phyloP scores from a whole-genome alignment of 2,888 invertebrate species.

The Ectobius pallidus region DNA sequence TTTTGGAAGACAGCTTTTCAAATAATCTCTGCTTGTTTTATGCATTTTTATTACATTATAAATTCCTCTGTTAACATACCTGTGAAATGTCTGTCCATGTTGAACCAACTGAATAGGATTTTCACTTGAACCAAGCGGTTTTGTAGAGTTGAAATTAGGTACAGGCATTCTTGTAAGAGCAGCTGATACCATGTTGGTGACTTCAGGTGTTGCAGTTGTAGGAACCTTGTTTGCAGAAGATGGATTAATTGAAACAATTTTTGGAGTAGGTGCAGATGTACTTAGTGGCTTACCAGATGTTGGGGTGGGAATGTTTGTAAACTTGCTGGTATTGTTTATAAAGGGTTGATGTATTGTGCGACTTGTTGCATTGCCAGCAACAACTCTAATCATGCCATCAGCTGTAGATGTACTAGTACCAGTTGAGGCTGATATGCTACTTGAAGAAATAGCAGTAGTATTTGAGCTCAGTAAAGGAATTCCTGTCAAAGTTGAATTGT shows the following conservation, averaged over 20 bases:
- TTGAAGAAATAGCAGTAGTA: slow-evolving; percentile 23
- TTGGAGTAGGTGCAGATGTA: slow-evolving; percentile 18
- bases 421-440: slow-evolving; percentile 9
- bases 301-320: slow-evolving; percentile 23
- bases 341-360: slow-evolving; percentile 13
- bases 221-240: slow-evolving; percentile 16
- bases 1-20: no score
- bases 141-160: slow-evolving; percentile 45
- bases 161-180: slow-evolving; percentile 38
- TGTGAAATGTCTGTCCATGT: slow-evolving; percentile 64
- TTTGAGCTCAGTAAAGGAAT: slow-evolving; percentile 30
- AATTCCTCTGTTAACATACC: no score
- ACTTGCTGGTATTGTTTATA: slow-evolving; percentile 18
- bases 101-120: slow-evolving; percentile 66
- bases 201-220: slow-evolving; percentile 19
- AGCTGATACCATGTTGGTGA: slow-evolving; percentile 32
- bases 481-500: slow-evolving; percentile 6
- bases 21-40: no score
- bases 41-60: no score
- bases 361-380: slow-evolving; percentile 22
- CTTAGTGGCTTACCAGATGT: not conserved
- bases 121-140: slow-evolving; percentile 60
- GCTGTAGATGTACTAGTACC: slow-evolving; percentile 35
- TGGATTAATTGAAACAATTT: slow-evolving; percentile 33
- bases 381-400: slow-evolving; percentile 39